phyloP scores from a whole-genome alignment of 1,140 invertebrate genomes.

The Philotrypesis tridentata region DNA sequence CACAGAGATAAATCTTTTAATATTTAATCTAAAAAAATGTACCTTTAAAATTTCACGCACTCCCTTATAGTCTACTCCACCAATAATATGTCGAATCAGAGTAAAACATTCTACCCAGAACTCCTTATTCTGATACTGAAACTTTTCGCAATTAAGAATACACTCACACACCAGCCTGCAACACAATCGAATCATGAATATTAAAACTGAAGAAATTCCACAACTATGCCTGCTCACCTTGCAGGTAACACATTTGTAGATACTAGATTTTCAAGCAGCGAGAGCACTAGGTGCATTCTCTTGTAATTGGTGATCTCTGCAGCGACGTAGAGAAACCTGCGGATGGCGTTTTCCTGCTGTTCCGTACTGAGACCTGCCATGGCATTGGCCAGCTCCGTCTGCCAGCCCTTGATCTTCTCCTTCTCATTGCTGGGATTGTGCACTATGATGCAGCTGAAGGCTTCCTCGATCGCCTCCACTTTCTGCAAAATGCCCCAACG shows the following conservation, averaged over 20 bases:
- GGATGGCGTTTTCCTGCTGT: constrained; percentile 81
- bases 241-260: constrained; percentile 79
- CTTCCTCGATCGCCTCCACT: constrained; percentile 89
- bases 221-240: constrained; percentile 68
- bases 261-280: constrained; percentile 83
- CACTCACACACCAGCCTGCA: constrained; percentile 88
- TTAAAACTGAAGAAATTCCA: neutral
- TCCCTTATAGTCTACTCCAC: constrained; percentile 95
- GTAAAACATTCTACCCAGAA: constrained; percentile 93
- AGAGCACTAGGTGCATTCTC: constrained; percentile 82
- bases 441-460: constrained; percentile 88
- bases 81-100: constrained; percentile 89
- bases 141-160: constrained; percentile 85
- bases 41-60: constrained; percentile 93
- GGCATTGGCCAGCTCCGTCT: constrained; percentile 76
- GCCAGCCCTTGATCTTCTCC: constrained; percentile 79
- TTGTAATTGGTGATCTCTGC: constrained; percentile 81
- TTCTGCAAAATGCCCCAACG: constrained; percentile 76
- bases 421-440: constrained; percentile 81
- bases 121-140: constrained; percentile 83
- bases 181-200: neutral
- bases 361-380: constrained; percentile 77
- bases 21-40: constrained; percentile 63
- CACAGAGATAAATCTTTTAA: neutral
- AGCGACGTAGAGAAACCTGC: constrained; percentile 81